These are phyloP conservation scores for Panthera uncia DNA, from an alignment of 2,113 vertebrate genomes.

Conservation along the genomic window DNA sequence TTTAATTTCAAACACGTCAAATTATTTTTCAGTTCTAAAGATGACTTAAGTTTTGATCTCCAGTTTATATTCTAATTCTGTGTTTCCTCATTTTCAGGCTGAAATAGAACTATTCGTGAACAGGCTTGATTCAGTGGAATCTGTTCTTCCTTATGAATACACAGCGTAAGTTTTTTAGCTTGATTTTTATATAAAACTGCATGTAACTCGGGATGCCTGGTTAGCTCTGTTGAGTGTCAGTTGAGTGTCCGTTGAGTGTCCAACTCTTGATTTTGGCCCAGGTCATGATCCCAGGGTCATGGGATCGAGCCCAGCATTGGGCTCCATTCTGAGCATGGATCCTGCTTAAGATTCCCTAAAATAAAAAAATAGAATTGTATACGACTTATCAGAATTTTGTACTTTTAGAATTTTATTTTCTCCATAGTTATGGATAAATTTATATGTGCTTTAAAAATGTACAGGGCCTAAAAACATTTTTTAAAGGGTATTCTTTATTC, in stretches of 20 bases:
- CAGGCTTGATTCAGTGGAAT: constrained; percentile 98
- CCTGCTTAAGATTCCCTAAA: too few relatives aligned
- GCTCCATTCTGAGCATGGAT: too few relatives aligned
- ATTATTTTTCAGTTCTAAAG: neutral
- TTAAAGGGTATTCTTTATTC: neutral
- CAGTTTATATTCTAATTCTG: constrained; percentile 51
- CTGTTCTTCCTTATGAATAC: constrained; percentile 98
- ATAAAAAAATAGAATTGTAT: neutral
- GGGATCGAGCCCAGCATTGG: too few relatives aligned
- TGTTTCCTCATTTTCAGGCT: constrained; percentile 85
- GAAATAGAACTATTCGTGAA: constrained; percentile 96
- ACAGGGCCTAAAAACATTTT: neutral
- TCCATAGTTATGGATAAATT: neutral
- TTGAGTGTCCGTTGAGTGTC: too few relatives aligned
- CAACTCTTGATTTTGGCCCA: too few relatives aligned
- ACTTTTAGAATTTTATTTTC: constrained; percentile 42
- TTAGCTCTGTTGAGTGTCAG: too few relatives aligned
- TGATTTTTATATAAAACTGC: neutral
- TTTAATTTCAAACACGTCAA: constrained; percentile 9
- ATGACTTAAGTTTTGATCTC: neutral
- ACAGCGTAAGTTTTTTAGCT: constrained; percentile 90
- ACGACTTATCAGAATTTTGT: constrained; percentile 23
- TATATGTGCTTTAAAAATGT: neutral
- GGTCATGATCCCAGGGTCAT: too few relatives aligned
- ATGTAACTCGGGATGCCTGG: too few relatives aligned